phyloP scores from a whole-genome alignment of 2,797 vertebrate species.

The Cryptoblepharus egeriae region DNA sequence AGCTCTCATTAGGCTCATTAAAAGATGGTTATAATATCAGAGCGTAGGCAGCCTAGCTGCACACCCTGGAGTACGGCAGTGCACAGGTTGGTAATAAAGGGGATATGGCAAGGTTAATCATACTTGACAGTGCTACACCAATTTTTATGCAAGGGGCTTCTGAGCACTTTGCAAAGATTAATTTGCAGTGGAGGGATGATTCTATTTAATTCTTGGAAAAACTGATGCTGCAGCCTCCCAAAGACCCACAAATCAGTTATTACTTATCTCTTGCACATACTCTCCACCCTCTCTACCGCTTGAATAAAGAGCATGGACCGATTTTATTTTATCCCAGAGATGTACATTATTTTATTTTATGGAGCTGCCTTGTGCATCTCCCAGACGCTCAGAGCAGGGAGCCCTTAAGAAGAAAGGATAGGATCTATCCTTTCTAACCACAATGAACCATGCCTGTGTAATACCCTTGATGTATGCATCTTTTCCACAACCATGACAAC shows the following conservation, averaged over 20 bases:
- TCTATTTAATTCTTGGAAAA: neutral
- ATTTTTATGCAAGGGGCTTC: conserved; percentile 18
- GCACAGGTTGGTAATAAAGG: conserved; percentile 4
- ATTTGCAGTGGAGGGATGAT: conserved; percentile 1
- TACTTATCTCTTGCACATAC: neutral
- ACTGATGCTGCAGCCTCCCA: neutral
- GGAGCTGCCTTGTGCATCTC: neutral
- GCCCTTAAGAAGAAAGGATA: neutral
- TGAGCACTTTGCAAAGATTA: conserved; percentile 4
- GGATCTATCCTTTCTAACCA: neutral
- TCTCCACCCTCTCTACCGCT: neutral
- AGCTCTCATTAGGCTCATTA: conserved; percentile 37
- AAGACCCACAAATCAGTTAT: neutral
- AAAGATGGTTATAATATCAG: conserved; percentile 15
- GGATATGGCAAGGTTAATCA: conserved; percentile 28
- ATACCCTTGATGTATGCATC: too few species aligned
- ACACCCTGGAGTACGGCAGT: conserved; percentile 14
- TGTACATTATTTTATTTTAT: neutral
- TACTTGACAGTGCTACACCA: conserved; percentile 22
- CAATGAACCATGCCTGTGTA: neutral
- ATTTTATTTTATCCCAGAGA: neutral
- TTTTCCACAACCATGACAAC: neutral
- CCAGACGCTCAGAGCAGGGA: neutral
- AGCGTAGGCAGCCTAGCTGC: neutral
- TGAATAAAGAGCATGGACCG: neutral